Base-by-base conservation (phyloP, 2,888 invertebrate genomes). In the Lycophotia porphyrea region DNA sequence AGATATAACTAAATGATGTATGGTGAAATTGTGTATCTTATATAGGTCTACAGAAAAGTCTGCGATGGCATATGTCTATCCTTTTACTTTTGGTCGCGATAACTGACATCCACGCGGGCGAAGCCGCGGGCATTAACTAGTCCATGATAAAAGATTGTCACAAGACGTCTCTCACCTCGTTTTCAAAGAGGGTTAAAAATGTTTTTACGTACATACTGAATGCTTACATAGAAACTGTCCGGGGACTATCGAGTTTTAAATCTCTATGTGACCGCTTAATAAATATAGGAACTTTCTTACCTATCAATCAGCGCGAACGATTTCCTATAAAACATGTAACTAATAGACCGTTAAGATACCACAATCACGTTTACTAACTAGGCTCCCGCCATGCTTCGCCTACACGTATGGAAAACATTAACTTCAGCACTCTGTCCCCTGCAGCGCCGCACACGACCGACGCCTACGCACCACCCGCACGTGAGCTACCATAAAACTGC, bases 401-500 rank as follows among this genome's bases (percentile, higher is more conserved):
- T 75, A 85, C 73, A 76, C 44, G 55, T 69, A 75, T 78, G 70
- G 44, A 84, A 78, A 81, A 67, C 77, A 83, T 73, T 60, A 69
- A 66, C 31, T 66, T 76, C 31, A 71, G 39, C 31, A 77, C 58
- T 67, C 65, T 44, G 68, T 84, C 85, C 75, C 80, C 83, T 84
- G 86, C 84, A 74, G 79, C n/a, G 74, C n/a, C 76, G 73, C 82
- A 76, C 82, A 76, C 36, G 76, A 74, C 49, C 64, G 68, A 70
- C 79, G 81, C 86, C 86, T 81, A 83, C 86, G 74, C 71, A 73
- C 80, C 78, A 80, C 13, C 27, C 72, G 36, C 88, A 88, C 87
- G 88, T 88, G 88, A 88, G 52, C 2, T n/a, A 49, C n/a, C 24
- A 55, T 39, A 67, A 78, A 83, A 81, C 70, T 81, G 74, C 70